Conservation (phyloP, 2,113 vertebrate species). For the Sinocyclocheilus grahami region DNA sequence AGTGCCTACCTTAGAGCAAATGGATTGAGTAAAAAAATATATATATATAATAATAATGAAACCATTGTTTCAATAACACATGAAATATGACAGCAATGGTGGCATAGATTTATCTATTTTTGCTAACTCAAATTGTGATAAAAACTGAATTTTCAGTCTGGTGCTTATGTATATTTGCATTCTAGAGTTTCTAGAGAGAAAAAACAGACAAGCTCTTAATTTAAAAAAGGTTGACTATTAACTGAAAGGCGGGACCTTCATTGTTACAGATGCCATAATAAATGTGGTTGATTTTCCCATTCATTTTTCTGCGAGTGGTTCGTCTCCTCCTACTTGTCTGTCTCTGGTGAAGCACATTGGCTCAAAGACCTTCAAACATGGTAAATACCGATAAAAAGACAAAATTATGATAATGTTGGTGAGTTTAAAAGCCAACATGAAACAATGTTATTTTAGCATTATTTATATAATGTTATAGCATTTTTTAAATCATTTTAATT, state of each 20-base stretch:
- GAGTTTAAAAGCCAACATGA: too few species aligned
- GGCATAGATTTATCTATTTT: not conserved
- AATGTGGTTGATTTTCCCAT: not conserved
- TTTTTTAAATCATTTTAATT: too few species aligned
- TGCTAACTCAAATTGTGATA: not conserved
- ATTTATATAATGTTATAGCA: too few species aligned
- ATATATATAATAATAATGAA: too few species aligned
- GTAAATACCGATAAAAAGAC: too few species aligned
- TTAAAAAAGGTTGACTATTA: not conserved
- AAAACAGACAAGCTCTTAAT: not conserved
- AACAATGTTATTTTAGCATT: too few species aligned
- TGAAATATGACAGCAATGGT: not conserved
- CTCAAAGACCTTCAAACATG: too few species aligned
- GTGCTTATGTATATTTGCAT: not conserved
- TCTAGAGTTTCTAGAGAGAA: not conserved
- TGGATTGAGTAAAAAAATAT: not conserved
- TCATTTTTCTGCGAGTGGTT: not conserved
- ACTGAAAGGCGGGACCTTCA: not conserved
- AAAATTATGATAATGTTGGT: too few species aligned
- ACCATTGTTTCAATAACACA: not conserved
- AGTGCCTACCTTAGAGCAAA: not conserved
- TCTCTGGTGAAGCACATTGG: too few species aligned
- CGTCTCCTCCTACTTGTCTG: too few species aligned
- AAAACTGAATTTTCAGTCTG: not conserved
- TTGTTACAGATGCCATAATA: not conserved